Percentiles rank a stretch among this genome's conserved stretches.
These are phyloP conservation scores for Passer montanus DNA, from an alignment of 2,113 vertebrate genomes.

Conservation along the genomic window DNA sequence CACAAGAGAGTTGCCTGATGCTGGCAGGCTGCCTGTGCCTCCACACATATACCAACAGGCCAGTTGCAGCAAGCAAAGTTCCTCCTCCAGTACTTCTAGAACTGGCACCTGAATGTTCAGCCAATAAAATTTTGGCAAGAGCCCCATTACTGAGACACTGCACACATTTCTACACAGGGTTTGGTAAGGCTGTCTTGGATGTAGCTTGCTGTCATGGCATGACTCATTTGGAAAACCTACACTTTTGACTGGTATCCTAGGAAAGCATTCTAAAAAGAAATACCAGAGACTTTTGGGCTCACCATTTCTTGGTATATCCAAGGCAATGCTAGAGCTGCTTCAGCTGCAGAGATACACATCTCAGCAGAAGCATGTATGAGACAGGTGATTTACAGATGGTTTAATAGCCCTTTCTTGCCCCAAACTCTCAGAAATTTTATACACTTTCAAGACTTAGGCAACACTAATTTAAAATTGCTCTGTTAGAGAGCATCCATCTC, in stretches of 20 bases:
- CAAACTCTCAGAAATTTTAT: not conserved
- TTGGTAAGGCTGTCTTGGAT: not conserved
- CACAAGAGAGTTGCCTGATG: not conserved
- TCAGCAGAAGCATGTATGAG: not conserved
- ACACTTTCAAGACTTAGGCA: not conserved
- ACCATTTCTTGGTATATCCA: not conserved
- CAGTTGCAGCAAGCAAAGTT: not conserved
- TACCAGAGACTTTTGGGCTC: not conserved
- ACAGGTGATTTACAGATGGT: not conserved
- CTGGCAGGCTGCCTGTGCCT: not conserved
- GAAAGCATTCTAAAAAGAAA: not conserved
- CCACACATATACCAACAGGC: not conserved
- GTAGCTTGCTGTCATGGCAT: not conserved
- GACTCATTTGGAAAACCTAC: not conserved
- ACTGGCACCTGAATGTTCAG: not conserved
- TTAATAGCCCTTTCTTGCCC: not conserved
- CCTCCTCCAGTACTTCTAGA: not conserved
- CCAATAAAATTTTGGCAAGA: not conserved
- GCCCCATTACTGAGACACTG: not conserved
- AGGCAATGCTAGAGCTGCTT: not conserved
- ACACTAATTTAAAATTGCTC: not conserved
- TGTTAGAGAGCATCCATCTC: not conserved
- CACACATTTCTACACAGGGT: not conserved
- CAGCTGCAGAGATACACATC: not conserved
- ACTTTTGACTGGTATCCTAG: not conserved